Evolutionary conservation across 2,113 vertebrate species (phyloP).

Genomic region (Carlito syrichta): DNA sequence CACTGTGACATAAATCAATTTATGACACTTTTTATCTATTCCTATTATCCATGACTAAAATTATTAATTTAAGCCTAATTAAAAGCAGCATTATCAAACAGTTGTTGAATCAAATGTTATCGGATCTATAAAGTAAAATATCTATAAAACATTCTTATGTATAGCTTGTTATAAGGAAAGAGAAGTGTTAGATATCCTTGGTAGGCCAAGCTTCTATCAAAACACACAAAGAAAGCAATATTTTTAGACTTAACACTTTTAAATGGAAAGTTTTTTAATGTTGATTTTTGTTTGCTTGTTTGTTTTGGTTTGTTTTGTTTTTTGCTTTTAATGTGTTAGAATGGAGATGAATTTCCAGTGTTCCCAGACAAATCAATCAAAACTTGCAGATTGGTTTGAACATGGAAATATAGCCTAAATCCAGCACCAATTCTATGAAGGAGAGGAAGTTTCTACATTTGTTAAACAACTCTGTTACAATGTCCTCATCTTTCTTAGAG

Average conservation of each 20-base stretch:
- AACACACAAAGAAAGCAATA: background rate
- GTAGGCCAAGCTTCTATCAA: background rate
- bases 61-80: slow-evolving; percentile 1
- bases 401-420: background rate
- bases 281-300: too few relatives aligned
- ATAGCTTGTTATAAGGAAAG: background rate
- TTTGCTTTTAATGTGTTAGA: background rate
- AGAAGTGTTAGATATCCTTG: background rate
- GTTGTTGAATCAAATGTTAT: background rate
- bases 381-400: background rate
- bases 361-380: background rate
- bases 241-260: background rate
- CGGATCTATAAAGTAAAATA: background rate
- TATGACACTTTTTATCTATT: background rate
- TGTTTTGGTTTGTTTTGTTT: too few relatives aligned
- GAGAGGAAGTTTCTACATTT: background rate
- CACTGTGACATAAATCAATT: background rate
- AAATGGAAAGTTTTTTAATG: background rate
- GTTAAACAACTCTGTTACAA: background rate
- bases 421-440: background rate
- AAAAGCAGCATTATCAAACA: background rate
- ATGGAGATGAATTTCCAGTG: background rate
- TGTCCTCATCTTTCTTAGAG: background rate
- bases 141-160: background rate
- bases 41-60: background rate